These are phyloP conservation scores for Microplitis deprimator DNA, from an alignment of 2,888 invertebrate genomes.

Conservation along the genomic window DNA sequence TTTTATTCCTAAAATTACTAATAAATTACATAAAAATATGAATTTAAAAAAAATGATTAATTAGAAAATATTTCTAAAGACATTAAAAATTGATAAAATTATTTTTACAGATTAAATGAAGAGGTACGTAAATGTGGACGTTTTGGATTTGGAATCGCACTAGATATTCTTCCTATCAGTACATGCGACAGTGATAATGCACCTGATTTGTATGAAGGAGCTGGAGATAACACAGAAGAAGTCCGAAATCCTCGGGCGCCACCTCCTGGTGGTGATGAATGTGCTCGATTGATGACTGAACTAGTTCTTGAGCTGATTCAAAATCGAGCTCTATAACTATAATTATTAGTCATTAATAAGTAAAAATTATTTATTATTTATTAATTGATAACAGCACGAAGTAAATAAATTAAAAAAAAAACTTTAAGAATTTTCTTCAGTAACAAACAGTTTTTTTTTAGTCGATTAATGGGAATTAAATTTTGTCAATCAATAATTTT, in stretches of 20 bases:
- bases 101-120: slow-evolving; percentile 73
- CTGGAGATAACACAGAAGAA: slow-evolving; percentile 63
- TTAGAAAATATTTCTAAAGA: slow-evolving; percentile 18
- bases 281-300: slow-evolving; percentile 80
- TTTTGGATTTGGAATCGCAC: slow-evolving; percentile 79
- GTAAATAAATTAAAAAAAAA: no score
- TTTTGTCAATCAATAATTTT: slow-evolving; percentile 3
- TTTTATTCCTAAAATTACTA: slow-evolving; percentile 36
- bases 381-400: no score
- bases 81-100: slow-evolving; percentile 9
- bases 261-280: slow-evolving; percentile 74
- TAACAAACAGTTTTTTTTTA: no score
- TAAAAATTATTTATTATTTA: no score
- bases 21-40: slow-evolving; percentile 38
- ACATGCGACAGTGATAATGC: slow-evolving; percentile 82
- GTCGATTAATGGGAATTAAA: background rate
- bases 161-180: slow-evolving; percentile 82
- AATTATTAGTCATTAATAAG: background rate
- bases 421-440: no score
- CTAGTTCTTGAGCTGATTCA: slow-evolving; percentile 80
- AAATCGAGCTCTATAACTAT: slow-evolving; percentile 73
- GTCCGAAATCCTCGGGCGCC: slow-evolving; percentile 70
- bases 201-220: slow-evolving; percentile 77
- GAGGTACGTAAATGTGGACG: slow-evolving; percentile 78
- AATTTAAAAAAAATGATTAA: no score